Base-by-base conservation (phyloP, 2,113 vertebrate genomes). In the Coregonus clupeaformis region DNA sequence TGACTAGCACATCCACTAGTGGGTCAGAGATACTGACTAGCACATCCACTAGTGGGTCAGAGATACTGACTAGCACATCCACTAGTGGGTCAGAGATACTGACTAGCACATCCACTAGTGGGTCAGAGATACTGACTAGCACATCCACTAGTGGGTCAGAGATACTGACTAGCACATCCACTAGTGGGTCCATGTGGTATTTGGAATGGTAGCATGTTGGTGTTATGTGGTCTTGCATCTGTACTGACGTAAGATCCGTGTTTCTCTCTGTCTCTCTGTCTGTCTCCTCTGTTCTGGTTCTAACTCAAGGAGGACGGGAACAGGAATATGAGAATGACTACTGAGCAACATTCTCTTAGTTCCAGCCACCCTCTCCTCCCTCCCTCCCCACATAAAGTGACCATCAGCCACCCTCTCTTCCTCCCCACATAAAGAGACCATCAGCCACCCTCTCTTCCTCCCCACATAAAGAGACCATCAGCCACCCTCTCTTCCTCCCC, bases 281-380 rank as follows among this genome's bases (percentile, higher is more conserved):
- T 74, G 9, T 70, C 80, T 71, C 71, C 71, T 63, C n/a, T 72
- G 60, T 71, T 77, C 71, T 81, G 71, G 59, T 52, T 52, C 72
- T 70, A n/a, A 68, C 67, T 93, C 16, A 4, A 52, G 49, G 14
- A 52, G 49, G 14, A 13, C 49, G 5, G 14, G 90, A 90, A 89
- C 90, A 89, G 87, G 92, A 93, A 83, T 94, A 93, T 90, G 83
- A 92, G 85, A 94, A 94, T 91, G 93, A 93, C 85, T 94, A 94
- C 89, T 94, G 92, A 94, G 84, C 86, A 87, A 66, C 84, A 79
- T 84, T 83, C 85, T 86, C 79, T 71, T 69, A 76, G 57, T 75
- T 27, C 62, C 80, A 82, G 63, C 84, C 75, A 45, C 81, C 70
- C 71, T 85, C 76, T 57, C 47, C 63, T 36, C 32, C 81, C 71